Base-by-base conservation (phyloP, 30 jellyfish, hydroid and myxozoan species). In the Hydractinia symbiolongicarpus region DNA sequence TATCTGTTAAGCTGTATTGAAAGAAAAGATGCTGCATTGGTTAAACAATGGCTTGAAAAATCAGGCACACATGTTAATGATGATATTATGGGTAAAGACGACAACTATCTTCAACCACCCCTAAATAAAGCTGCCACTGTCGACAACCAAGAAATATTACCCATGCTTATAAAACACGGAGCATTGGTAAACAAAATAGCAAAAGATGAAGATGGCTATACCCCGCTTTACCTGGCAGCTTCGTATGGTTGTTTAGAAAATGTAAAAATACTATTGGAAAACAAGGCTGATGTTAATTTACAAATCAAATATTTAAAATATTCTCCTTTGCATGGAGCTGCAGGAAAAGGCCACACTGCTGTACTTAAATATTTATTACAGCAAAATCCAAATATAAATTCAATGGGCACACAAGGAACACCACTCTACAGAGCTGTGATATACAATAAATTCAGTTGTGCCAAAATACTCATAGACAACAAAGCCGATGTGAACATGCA, bases 151-250 rank as follows among this genome's bases (percentile, higher is more conserved):
- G 80, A 71, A 71, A 50, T 71, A 20, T 8, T 71, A 5, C 60
- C 30, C 30, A 20, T 71, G 60, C 61, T 71, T 20, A 6, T 71
- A 11, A 50, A 71, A 71, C 80, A 71, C 9, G 61, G 61, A 14
- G 80, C 80, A 8, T 54, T 19, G 17, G 80, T 71, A n/a, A 71
- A 71, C 67, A 71, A 50, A 71, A 4, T 20, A 20, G 80, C 40
- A 71, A 40, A 49, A 10, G 54, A 71, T 50, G 80, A 30, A 7
- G 80, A 19, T n/a, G 80, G 80, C 9, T 19, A 71, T 20, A 71
- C 80, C 11, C 69, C 80, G 9, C n/a, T 71, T 8, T 71, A n/a
- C 67, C 17, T 71, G 66, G 80, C 80, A 7, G 56, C 61, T 9
- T 54, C 56, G 0, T 20, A 53, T 71, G 80, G 80, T 6, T 5